These are phyloP conservation scores for Catocala sponsa DNA, from an alignment of 2,888 invertebrate species.

Conservation along the genomic window DNA sequence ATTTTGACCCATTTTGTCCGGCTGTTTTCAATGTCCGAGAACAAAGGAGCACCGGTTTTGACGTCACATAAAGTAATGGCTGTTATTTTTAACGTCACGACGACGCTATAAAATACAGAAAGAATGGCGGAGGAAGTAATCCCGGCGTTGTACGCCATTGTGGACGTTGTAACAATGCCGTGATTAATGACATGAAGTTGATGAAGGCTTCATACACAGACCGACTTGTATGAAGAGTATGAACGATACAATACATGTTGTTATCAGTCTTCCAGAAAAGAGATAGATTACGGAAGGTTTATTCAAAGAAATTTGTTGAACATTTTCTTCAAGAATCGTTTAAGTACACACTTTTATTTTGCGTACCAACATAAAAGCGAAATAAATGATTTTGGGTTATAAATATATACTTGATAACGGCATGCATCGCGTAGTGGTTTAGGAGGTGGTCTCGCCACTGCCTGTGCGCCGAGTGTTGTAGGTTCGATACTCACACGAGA, in stretches of 20 bases:
- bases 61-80: constrained; percentile 47
- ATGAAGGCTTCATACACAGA: constrained; percentile 44
- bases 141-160: constrained; percentile 52
- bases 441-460: too few species aligned
- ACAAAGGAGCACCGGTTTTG: constrained; percentile 49
- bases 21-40: constrained; percentile 49
- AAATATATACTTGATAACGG: too few species aligned
- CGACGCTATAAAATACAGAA: constrained; percentile 50
- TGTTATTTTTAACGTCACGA: constrained; percentile 52
- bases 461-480: too few species aligned
- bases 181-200: constrained; percentile 60
- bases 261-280: constrained; percentile 38
- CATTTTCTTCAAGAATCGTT: too few species aligned
- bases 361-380: too few species aligned
- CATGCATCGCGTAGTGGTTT: too few species aligned
- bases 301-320: too few species aligned
- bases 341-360: too few species aligned
- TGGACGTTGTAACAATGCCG: constrained; percentile 58
- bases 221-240: constrained; percentile 18
- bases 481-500: too few species aligned
- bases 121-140: constrained; percentile 48
- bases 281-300: neutral
- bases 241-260: constrained; percentile 23
- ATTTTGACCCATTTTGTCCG: constrained; percentile 38
- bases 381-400: too few species aligned